A percentile compares a stretch with the other conserved stretches of the same genome.
These are phyloP conservation scores for Ceriagrion tenellum DNA, from an alignment of 2,888 invertebrate species.

Conservation along the genomic window DNA sequence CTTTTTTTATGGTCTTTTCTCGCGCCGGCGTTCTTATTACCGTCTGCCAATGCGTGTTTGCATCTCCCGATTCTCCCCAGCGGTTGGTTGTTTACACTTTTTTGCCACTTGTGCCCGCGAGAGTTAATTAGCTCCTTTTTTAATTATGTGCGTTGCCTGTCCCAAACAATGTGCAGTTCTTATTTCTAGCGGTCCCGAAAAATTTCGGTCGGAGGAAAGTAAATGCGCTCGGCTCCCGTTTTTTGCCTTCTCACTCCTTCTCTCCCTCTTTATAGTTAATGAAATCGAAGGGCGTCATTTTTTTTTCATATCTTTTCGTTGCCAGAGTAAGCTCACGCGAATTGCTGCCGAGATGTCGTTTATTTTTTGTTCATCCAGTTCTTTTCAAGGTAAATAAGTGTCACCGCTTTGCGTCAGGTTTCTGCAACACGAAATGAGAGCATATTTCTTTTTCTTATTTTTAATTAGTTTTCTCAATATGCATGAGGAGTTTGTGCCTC, in stretches of 20 bases:
- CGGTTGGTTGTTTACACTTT: constrained; percentile 25
- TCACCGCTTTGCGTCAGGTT: not conserved
- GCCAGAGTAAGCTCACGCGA: not conserved
- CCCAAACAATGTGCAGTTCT: constrained; percentile 24
- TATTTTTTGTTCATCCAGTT: not conserved
- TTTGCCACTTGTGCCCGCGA: not conserved
- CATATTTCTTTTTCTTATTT: not conserved
- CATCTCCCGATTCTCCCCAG: constrained; percentile 2
- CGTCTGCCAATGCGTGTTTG: constrained; percentile 40
- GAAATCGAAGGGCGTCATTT: constrained; percentile 13
- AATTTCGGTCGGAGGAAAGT: constrained; percentile 1
- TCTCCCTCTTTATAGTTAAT: constrained; percentile 18
- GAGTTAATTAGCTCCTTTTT: constrained; percentile 41
- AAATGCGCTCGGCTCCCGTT: not conserved
- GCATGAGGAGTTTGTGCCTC: not conserved
- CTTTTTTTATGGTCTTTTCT: not conserved
- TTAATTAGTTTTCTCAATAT: not conserved
- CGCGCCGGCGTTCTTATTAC: constrained; percentile 28
- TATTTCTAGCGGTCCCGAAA: constrained; percentile 8
- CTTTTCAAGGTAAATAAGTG: not conserved
- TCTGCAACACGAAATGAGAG: not conserved
- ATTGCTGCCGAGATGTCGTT: not conserved
- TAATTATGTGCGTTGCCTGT: constrained; percentile 41
- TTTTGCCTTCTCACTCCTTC: not conserved
- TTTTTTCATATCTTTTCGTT: constrained; percentile 16